phyloP scores from a whole-genome alignment of 2,797 vertebrate genomes.

The Thamnophis elegans region DNA sequence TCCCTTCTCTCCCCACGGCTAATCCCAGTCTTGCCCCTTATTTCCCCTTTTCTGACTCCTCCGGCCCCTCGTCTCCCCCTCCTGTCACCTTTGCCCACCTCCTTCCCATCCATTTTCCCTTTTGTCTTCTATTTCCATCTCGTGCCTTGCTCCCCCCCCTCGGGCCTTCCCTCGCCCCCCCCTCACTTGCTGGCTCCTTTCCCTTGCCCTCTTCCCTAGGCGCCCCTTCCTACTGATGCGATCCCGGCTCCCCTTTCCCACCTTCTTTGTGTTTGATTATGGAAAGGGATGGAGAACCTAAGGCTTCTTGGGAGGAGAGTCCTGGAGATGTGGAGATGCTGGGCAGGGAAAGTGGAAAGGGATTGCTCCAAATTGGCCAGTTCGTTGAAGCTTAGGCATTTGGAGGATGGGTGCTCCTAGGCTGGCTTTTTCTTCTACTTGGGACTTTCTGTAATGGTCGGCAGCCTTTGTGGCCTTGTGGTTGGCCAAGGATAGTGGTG shows the following conservation, averaged over 20 bases:
- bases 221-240: not conserved
- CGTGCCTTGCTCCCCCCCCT: not conserved
- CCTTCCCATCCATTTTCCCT: not conserved
- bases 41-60: constrained; percentile 14
- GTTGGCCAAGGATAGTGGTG: not conserved
- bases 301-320: not conserved
- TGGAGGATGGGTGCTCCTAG: not conserved
- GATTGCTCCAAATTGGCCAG: not conserved
- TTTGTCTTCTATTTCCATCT: not conserved
- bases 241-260: not conserved
- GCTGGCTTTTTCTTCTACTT: not conserved
- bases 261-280: not conserved
- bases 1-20: not conserved
- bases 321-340: not conserved
- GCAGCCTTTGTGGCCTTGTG: not conserved
- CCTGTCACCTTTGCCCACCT: not conserved
- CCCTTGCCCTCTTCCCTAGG: not conserved
- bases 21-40: constrained; percentile 10
- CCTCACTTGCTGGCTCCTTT: not conserved
- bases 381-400: not conserved
- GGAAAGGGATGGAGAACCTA: not conserved
- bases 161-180: not conserved
- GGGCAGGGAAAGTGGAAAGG: not conserved
- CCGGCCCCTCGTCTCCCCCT: not conserved
- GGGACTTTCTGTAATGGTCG: not conserved